These are phyloP conservation scores for Chromoteleia sp. DNA, from an alignment of 2,888 invertebrate species.

Conservation along the genomic window DNA sequence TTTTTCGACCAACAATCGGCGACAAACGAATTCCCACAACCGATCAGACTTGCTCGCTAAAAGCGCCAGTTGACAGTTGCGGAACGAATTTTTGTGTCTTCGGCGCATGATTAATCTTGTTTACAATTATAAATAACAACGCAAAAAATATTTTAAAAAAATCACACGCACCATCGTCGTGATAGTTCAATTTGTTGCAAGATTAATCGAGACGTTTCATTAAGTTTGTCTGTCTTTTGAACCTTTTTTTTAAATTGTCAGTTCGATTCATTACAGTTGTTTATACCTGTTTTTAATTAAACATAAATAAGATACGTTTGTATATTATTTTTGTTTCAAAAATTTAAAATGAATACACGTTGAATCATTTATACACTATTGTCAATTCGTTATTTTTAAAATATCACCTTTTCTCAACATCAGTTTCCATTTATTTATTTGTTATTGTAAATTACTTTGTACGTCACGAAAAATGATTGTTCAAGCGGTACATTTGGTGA, in stretches of 20 bases:
- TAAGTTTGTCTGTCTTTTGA: neutral
- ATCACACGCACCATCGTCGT: neutral
- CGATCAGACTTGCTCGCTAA: neutral
- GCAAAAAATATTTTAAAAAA: neutral
- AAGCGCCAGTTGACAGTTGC: slow-evolving; percentile 23
- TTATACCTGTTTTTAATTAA: no score
- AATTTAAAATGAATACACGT: no score
- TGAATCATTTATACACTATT: neutral
- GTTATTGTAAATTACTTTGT: neutral
- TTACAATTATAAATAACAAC: slow-evolving; percentile 11
- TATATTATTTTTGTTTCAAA: neutral
- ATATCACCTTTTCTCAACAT: neutral
- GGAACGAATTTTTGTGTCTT: slow-evolving; percentile 6
- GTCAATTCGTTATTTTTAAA: neutral
- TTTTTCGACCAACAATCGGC: neutral
- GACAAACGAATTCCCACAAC: no score
- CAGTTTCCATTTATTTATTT: neutral
- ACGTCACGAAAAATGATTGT: slow-evolving; percentile 1
- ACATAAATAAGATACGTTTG: neutral
- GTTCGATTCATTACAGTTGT: no score
- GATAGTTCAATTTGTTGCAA: slow-evolving; percentile 8
- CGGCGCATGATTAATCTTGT: slow-evolving; percentile 22
- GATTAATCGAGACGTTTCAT: neutral
- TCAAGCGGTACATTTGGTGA: slow-evolving; percentile 3
- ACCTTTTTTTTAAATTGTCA: no score